Evolutionary conservation across 2,888 invertebrate genomes (phyloP), one percentile per base, ranked within the genome.

Genomic region (Spialia ferax): DNA sequence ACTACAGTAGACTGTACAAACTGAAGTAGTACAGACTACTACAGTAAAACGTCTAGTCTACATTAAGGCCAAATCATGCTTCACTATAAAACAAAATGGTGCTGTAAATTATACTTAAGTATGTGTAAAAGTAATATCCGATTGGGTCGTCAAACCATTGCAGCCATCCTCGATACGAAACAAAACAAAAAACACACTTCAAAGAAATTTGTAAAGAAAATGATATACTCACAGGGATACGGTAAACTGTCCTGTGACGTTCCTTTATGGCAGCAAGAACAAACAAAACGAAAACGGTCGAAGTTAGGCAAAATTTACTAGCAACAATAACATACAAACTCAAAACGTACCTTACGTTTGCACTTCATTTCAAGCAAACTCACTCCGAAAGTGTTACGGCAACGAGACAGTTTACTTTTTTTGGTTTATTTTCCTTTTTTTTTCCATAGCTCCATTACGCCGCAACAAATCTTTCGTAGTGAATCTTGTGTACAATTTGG

Each of bases 231-330:
- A 95, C 95, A 95, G 87, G 94, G 94, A 85, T 94, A 95, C 74
- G 94, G 94, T 83, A 95, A 94, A 89, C 91, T 95, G 90, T 95
- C 95, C 87, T 95, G 95, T 79, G 95, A 95, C 76, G 94, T 93
- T 94, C 95, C 95, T 95, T 89, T 79, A 77, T 87, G 71, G 88
- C 87, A 85, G 87, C 89, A 76, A 77, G 76, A 79, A 80, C 77
- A 79, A 80, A 78, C 79, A 79, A 80, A 8, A 20, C 18, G 59
- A 70, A 71, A 80, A 75, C 75, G 74, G 76, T 75, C 70, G 76
- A 79, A 72, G 75, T 79, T 76, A 78, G 73, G 73, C 55, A 70
- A 71, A 57, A 70, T 71, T 42, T 45, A 55, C 50, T 54, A 68
- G 4, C n/a, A n/a, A 55, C 55, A 59, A 1, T 55, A 56, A 35